Base-by-base conservation (phyloP, 2,113 vertebrate genomes). In the Marmota monax region DNA sequence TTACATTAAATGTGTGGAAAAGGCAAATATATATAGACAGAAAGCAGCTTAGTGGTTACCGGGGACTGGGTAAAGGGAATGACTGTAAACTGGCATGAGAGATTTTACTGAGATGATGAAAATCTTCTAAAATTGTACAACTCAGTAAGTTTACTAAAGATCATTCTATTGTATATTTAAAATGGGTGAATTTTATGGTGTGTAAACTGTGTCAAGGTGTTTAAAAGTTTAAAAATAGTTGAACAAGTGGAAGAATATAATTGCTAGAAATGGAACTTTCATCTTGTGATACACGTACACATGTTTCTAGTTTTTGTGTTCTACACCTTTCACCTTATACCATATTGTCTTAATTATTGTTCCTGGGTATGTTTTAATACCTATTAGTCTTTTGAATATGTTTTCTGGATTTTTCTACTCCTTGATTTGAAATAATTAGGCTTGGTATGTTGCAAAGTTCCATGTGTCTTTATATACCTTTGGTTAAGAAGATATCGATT, bases 321-420 rank as follows among this genome's bases (percentile, higher is more conserved):
- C 58, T 76, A 11, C 85, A 80, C 22, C 32, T 82, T 34, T 94
- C 37, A 85, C 16, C 25, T 22, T 86, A 17, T 39, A 45, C 27
- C 37, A 61, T 27, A 67, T n/a, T 29, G 70, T 72, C 25, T 69
- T 51, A 83, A 80, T 84, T 88, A 86, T 42, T 90, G 22, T 93
- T 77, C 42, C 42, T 83, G 83, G 23, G n/a, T 93, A 27, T 88
- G 77, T 70, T 80, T 94, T 82, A 90, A 70, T 63, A 77, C 9
- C 73, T 65, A 88, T 58, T 67, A 63, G 65, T 83, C 69, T 78
- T 92, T 87, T 29, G 29, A 89, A 29, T n/a, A 22, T 83, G 65
- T 45, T 86, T 90, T 92, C 56, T 63, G 79, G 39, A 79, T 29
- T 86, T 83, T 82, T 80, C 67, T 88, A 51, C 34, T 86, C 69